Evolutionary conservation across 2,888 invertebrate genomes (phyloP), one percentile per base, ranked within the genome.

Genomic region (Embidobia sp.): DNA sequence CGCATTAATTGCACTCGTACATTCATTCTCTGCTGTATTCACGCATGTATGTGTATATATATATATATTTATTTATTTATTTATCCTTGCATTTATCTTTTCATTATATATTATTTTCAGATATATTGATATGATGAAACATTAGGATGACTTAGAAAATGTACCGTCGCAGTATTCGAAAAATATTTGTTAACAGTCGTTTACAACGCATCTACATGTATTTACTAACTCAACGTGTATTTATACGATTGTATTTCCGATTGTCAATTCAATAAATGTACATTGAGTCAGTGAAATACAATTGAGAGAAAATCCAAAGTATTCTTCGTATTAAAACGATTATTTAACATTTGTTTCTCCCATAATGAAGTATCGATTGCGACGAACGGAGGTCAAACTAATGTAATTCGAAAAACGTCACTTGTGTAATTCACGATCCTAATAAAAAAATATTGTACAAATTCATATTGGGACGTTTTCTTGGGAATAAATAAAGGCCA

Each of bases 61-160:
- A n/a, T n/a, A n/a, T n/a, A n/a, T n/a, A n/a, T n/a, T n/a, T n/a
- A n/a, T n/a, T n/a, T n/a, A n/a, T 3, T 57, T 42, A 33, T 44
- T 7, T 44, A 59, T 22, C 1, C n/a, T 33, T 10, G 18, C 19
- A 22, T 7, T 19, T 27, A 37, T 29, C n/a, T 15, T 35, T 35
- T 16, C 18, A 19, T 19, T 4, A 48, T 48, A n/a, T 51, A 13
- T 35, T 49, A 27, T 55, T 22, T 53, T n/a, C n/a, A n/a, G n/a
- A 13, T 42, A 31, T 42, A 29, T 19, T 57, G 49, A 69, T 59
- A 59, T 59, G 69, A 57, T 69, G 37, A 55, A 6, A 46, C 29
- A 31, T 51, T 53, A 44, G 44, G 53, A 53, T 66, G 66, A 66
- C 16, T 61, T 61, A 46, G 26, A 61, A 46, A 61, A 22, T 22